Base-by-base conservation (phyloP, 2,113 vertebrate species). In the Passer montanus region DNA sequence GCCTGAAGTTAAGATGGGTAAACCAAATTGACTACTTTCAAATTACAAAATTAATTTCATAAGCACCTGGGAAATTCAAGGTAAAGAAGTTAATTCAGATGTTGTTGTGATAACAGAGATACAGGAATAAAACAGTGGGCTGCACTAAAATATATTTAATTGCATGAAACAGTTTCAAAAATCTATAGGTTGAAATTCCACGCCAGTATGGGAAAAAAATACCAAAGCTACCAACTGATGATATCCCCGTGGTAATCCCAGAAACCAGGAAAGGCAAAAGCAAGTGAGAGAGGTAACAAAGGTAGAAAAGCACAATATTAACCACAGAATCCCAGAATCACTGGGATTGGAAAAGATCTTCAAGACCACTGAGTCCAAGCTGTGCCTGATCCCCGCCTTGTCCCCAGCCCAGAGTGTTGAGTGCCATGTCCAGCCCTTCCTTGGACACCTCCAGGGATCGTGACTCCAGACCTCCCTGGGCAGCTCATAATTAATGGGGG, bases 381-480 rank as follows among this genome's bases (percentile, higher is more conserved):
- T 52, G 28, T 59, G 52, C 37, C 68, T 0, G 0, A 39, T 28
- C 0, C 33, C 68, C 22, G 21, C 16, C 20, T 7, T 60, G 46
- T 39, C 13, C 10, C 39, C 53, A 39, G 69, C 28, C 28, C 60
- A 60, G 19, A 67, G 44, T 13, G 2, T 44, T 52, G 15, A 82
- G 33, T 30, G 53, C 23, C 39, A 46, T 0, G 0, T n/a, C 28
- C 60, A 74, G 68, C 1, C 27, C 8, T 59, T 23, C 37, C 39
- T 2, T 24, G 60, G 28, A 1, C 52, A n/a, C 15, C 37, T n/a
- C 33, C 52, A 74, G 60, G 33, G 46, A 20, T 14, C 7, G 24
- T 33, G 1, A 30, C 39, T 46, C 44, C 46, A 75, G 18, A 52
- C 15, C 52, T 59, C 37, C 67, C 68, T 44, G 52, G 52, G 69